Evolutionary conservation across 2,113 vertebrate genomes (phyloP).

Genomic region (Peromyscus leucopus): DNA sequence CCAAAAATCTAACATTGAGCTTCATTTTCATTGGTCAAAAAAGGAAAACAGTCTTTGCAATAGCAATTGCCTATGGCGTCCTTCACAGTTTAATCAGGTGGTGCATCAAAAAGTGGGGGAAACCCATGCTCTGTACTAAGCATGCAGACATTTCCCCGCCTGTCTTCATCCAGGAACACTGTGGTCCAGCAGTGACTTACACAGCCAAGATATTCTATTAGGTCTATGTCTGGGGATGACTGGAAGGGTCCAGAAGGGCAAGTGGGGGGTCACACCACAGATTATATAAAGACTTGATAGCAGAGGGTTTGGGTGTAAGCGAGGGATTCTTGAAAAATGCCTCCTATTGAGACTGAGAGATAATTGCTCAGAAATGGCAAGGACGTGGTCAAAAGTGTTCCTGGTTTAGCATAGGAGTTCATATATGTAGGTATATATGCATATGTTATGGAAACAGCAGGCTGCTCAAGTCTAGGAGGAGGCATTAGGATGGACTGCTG

Average conservation of each 20-base stretch:
- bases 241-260: background rate
- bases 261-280: background rate
- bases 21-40: background rate
- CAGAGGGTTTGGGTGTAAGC: background rate
- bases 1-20: background rate
- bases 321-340: background rate
- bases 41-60: background rate
- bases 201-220: no score
- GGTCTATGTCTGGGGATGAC: no score
- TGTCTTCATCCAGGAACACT: fast-evolving
- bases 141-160: background rate
- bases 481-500: no score
- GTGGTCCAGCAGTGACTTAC: fast-evolving
- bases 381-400: background rate
- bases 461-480: background rate
- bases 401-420: background rate
- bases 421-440: background rate
- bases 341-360: no score
- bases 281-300: no score
- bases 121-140: no score
- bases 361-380: background rate
- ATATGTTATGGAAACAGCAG: background rate
- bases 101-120: no score
- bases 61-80: background rate
- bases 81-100: background rate